Percentiles rank a stretch among this genome's conserved stretches.
phyloP scores from a whole-genome alignment of 2,113 vertebrate genomes.

The Festucalex cinctus region DNA sequence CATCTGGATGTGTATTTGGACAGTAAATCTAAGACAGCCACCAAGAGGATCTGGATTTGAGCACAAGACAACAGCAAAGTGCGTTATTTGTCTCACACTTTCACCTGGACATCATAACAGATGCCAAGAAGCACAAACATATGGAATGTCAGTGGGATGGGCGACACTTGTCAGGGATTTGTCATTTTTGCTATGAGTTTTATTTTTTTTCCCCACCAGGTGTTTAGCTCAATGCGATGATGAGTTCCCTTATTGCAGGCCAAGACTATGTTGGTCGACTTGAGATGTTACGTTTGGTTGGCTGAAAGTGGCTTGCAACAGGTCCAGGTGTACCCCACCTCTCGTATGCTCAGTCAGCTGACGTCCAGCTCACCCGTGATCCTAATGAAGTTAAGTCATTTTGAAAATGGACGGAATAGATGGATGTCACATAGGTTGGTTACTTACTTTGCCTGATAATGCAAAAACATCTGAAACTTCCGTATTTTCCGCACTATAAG shows the following conservation, averaged over 20 bases:
- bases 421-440: not conserved
- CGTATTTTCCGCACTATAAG: not conserved
- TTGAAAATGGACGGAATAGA: too few relatives aligned
- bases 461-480: not conserved
- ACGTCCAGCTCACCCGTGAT: too few relatives aligned
- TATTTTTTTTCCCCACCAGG: not conserved
- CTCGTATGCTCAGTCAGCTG: too few relatives aligned
- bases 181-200: constrained; percentile 25
- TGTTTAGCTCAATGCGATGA: not conserved
- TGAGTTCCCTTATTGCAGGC: not conserved
- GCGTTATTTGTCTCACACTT: constrained; percentile 67
- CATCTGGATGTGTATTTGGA: constrained; percentile 69
- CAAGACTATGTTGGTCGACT: not conserved
- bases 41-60: constrained; percentile 61
- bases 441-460: not conserved
- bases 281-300: not conserved
- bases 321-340: too few relatives aligned
- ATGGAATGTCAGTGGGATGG: constrained; percentile 50
- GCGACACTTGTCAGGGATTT: constrained; percentile 29
- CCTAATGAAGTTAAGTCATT: too few relatives aligned
- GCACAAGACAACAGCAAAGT: constrained; percentile 64
- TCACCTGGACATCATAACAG: constrained; percentile 75
- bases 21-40: constrained; percentile 34
- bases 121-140: constrained; percentile 60
- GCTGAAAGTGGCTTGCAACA: not conserved